Evolutionary conservation across 2,113 vertebrate species (phyloP), one percentile per base, ranked within the genome.

Genomic region (Ahaetulla prasina): DNA sequence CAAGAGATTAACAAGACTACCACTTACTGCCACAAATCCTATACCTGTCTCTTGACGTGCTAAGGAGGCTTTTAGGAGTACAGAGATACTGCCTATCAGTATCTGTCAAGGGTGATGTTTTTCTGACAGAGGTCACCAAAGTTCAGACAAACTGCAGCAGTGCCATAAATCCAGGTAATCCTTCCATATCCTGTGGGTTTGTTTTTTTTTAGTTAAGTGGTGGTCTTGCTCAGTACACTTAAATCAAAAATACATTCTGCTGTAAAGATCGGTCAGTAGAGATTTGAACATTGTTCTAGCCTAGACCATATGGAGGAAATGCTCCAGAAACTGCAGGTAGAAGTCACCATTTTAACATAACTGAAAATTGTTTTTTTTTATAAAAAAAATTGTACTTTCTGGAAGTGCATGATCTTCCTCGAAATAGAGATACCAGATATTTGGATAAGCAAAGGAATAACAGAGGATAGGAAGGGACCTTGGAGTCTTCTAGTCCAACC

Each of bases 61-160:
- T 94, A 88, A 93, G 91, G 93, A 80, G 39, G 85, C 89, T 95
- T 94, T 94, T 93, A 91, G 92, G 35, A 93, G 87, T 55, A 90
- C 35, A 6, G 27, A 50, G 55, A 7, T 35, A 90, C 88, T 90
- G 95, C 89, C 93, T 22, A 55, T 45, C 68, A 89, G 92, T 88
- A 95, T 92, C 49, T 92, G 91, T 94, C 88, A 68, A 25, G 74
- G 35, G 3, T 63, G 91, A 89, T 90, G 90, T 84, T 94, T 94
- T 90, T 74, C 80, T 96, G 92, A 85, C 88, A 95, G 39, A 87
- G 95, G 92, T 93, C 92, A 90, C 47, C 1, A 90, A 87, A 91
- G 94, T 94, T 92, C 95, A 95, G 91, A 93, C 85, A 91, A 92
- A 94, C 87, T 89, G 47, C 94, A 91, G 49, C 54, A 47, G 27